A percentile compares a stretch with the other conserved stretches of the same genome.
phyloP scores from a whole-genome alignment of 1,140 invertebrate genomes.

The Sminthurinus signatus region DNA sequence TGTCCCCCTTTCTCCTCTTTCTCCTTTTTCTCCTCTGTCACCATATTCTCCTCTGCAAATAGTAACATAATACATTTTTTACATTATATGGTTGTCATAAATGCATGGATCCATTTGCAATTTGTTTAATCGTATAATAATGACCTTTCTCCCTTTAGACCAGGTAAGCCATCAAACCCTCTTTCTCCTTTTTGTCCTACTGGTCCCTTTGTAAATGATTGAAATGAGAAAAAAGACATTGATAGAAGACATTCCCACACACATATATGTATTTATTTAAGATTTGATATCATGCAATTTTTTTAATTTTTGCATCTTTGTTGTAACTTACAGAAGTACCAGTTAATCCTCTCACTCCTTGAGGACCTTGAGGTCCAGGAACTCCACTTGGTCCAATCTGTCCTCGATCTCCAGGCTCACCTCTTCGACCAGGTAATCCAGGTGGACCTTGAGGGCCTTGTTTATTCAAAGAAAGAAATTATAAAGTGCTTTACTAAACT shows the following conservation, averaged over 20 bases:
- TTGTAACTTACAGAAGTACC: conserved; percentile 40
- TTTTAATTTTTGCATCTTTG: too few species aligned
- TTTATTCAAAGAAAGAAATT: too few species aligned
- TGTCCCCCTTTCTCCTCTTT: conserved; percentile 48
- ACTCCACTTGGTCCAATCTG: conserved; percentile 38
- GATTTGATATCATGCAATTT: too few species aligned
- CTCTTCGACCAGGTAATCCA: conserved; percentile 44
- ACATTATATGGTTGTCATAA: too few species aligned
- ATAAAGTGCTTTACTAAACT: too few species aligned
- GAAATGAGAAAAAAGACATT: too few species aligned
- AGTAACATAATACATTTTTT: too few species aligned
- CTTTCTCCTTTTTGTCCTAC: conserved; percentile 48
- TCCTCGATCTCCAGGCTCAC: conserved; percentile 44
- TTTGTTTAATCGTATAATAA: too few species aligned
- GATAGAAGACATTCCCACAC: too few species aligned
- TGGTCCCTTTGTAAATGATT: too few species aligned
- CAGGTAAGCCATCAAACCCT: conserved; percentile 44
- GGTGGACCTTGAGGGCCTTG: conserved; percentile 40
- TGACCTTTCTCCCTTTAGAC: conserved; percentile 47
- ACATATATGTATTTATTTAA: too few species aligned
- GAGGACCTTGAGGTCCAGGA: conserved; percentile 42
- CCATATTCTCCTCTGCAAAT: conserved; percentile 31
- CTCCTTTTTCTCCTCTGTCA: conserved; percentile 42
- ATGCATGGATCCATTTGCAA: too few species aligned
- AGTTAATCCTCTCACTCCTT: conserved; percentile 44